These are phyloP conservation scores for Misgurnus mizolepis DNA, from an alignment of 2,113 vertebrate species.

Conservation along the genomic window DNA sequence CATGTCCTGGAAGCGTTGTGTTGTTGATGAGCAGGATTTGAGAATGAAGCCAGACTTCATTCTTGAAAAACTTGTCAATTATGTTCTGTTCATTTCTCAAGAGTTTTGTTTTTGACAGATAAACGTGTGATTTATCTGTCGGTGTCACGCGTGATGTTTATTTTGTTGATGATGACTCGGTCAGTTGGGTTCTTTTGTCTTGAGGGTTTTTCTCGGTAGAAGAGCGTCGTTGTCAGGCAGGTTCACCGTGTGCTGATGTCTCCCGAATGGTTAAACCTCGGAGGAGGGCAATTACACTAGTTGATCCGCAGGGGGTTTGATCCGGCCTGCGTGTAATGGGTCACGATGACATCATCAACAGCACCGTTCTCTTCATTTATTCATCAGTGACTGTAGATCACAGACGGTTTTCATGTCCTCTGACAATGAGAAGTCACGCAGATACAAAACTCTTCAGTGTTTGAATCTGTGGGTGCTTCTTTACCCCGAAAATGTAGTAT, in stretches of 20 bases:
- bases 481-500: not conserved
- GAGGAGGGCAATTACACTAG: constrained; percentile 45
- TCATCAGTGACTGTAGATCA: constrained; percentile 52
- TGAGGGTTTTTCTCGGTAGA: not conserved
- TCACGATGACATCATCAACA: constrained; percentile 47
- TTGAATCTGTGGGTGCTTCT: not conserved
- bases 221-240: constrained; percentile 17
- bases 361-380: constrained; percentile 59
- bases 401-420: constrained; percentile 45
- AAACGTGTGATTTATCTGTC: not conserved
- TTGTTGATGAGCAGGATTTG: not conserved
- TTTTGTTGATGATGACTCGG: not conserved
- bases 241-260: constrained; percentile 17
- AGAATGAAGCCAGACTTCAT: not conserved
- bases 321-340: constrained; percentile 21
- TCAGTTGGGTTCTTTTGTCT: not conserved
- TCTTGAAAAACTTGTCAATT: not conserved
- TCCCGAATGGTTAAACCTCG: not conserved
- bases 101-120: not conserved
- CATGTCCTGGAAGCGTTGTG: not conserved
- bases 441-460: not conserved
- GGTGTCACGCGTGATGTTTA: not conserved
- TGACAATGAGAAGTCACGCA: not conserved
- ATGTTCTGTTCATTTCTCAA: too few species aligned
- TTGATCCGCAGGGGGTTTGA: constrained; percentile 42